These are phyloP conservation scores for Pyralis farinalis DNA, from an alignment of 2,888 invertebrate genomes.

Conservation along the genomic window DNA sequence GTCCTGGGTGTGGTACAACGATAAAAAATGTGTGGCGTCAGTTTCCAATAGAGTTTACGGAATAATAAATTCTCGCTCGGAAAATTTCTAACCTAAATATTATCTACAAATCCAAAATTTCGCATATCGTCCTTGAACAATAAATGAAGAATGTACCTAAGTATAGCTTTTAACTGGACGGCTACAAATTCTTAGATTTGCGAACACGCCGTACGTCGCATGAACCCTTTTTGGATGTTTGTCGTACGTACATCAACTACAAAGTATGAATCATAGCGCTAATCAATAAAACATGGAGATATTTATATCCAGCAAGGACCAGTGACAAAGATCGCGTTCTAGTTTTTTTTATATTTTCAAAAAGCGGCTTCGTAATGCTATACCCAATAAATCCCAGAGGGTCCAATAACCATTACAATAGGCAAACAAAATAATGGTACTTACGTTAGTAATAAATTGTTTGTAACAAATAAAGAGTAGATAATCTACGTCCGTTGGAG, in stretches of 20 bases:
- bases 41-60: too few species aligned
- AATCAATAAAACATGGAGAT: constrained; percentile 25
- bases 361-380: constrained; percentile 57
- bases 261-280: constrained; percentile 10
- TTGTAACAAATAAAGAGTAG: constrained; percentile 14
- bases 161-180: too few species aligned
- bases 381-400: not conserved
- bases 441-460: constrained; percentile 28
- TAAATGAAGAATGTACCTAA: too few species aligned
- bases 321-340: constrained; percentile 23
- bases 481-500: constrained; percentile 21
- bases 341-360: constrained; percentile 33
- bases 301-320: constrained; percentile 32
- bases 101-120: too few species aligned
- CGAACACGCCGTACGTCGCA: constrained; percentile 17
- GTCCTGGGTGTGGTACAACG: not conserved
- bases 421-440: constrained; percentile 23
- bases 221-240: too few species aligned
- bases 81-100: too few species aligned
- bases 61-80: too few species aligned
- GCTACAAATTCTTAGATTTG: too few species aligned
- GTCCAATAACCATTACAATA: constrained; percentile 24
- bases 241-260: not conserved
- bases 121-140: too few species aligned
- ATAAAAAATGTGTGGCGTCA: too few species aligned